These are phyloP conservation scores for Paradisaea rubra DNA, from an alignment of 2,113 vertebrate species.

Conservation along the genomic window DNA sequence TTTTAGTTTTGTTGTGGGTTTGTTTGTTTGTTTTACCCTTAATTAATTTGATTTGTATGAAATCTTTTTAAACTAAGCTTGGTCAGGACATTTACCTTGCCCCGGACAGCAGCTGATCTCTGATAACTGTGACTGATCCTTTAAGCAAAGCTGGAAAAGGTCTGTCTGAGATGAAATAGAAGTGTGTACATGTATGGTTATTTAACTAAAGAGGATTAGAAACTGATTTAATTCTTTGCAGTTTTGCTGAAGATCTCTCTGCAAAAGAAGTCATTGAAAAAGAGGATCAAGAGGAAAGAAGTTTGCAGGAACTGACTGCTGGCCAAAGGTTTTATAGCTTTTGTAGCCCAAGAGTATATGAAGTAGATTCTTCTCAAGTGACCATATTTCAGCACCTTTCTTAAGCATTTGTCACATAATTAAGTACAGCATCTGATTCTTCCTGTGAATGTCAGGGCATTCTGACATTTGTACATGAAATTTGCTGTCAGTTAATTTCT, in stretches of 20 bases:
- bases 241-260: slow-evolving; percentile 64
- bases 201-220: slow-evolving; percentile 56
- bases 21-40: not conserved
- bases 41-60: not conserved
- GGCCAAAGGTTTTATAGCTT: slow-evolving; percentile 57
- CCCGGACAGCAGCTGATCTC: not conserved
- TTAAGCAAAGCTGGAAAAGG: slow-evolving; percentile 14
- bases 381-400: slow-evolving; percentile 21
- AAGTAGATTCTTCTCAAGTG: slow-evolving; percentile 42
- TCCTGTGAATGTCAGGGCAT: not conserved
- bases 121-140: not conserved
- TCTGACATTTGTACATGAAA: not conserved
- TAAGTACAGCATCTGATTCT: not conserved
- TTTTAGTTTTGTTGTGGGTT: not conserved
- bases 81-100: not conserved
- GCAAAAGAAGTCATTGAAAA: slow-evolving; percentile 65
- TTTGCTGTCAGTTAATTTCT: not conserved
- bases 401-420: slow-evolving; percentile 26
- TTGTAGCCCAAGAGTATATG: slow-evolving; percentile 50
- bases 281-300: slow-evolving; percentile 64
- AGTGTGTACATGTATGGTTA: slow-evolving; percentile 21
- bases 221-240: slow-evolving; percentile 67
- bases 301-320: slow-evolving; percentile 63
- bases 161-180: slow-evolving; percentile 37
- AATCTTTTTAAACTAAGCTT: not conserved